These are phyloP conservation scores for Spicauda simplicius DNA, from an alignment of 2,888 invertebrate genomes.

Conservation along the genomic window DNA sequence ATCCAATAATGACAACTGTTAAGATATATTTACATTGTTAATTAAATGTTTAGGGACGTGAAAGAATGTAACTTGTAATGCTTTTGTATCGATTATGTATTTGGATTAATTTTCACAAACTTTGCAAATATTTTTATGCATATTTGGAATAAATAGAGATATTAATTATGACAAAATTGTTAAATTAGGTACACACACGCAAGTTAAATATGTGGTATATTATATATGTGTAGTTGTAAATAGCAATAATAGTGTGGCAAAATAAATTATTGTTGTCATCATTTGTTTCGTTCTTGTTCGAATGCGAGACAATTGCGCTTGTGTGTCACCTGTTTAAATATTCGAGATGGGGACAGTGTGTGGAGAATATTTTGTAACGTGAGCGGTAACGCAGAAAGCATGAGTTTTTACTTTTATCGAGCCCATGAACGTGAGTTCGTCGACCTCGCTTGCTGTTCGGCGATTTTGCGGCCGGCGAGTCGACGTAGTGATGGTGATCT, in stretches of 20 bases:
- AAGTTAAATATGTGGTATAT: no score
- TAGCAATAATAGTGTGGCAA: background rate
- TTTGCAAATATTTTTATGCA: no score
- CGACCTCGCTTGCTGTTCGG: conserved; percentile 47
- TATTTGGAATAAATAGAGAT: no score
- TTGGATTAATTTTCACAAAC: no score
- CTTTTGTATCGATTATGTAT: no score
- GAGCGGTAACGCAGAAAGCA: conserved; percentile 59
- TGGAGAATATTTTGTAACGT: conserved; percentile 51
- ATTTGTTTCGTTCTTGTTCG: conserved; percentile 13
- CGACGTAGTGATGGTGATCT: conserved; percentile 19
- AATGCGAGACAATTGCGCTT: conserved; percentile 9
- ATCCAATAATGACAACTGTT: conserved; percentile 19
- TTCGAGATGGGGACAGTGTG: conserved; percentile 39
- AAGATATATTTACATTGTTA: background rate
- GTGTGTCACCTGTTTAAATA: conserved; percentile 44
- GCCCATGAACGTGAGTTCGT: conserved; percentile 54
- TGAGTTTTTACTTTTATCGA: conserved; percentile 79
- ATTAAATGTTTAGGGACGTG: background rate
- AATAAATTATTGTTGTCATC: background rate
- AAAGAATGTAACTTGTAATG: no score
- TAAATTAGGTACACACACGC: no score
- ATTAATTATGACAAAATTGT: no score
- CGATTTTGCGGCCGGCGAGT: conserved; percentile 46
- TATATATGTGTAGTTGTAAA: no score